Conservation (phyloP, 2,888 invertebrate species). For the Scotopteryx bipunctaria region DNA sequence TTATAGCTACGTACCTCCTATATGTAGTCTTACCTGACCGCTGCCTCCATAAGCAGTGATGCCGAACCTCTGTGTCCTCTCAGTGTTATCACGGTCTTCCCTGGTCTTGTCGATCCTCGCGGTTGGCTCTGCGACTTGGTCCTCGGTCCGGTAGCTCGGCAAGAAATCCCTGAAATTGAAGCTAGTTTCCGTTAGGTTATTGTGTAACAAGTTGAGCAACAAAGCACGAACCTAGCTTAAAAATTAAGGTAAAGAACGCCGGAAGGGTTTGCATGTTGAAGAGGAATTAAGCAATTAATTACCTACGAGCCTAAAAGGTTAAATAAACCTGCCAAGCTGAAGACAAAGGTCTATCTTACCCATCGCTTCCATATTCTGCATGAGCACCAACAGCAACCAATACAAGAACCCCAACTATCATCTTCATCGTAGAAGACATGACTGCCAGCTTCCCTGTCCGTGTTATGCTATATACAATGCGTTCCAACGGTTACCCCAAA, state of each 20-base stretch:
- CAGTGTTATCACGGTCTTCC: conserved; percentile 64
- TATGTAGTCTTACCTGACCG: conserved; percentile 53
- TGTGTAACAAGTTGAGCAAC: neutral
- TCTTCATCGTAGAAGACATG: conserved; percentile 57
- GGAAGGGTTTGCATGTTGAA: no score
- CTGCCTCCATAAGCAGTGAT: conserved; percentile 79
- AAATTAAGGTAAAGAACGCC: no score
- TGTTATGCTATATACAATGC: conserved; percentile 69
- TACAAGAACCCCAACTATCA: conserved; percentile 39
- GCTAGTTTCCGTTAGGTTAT: conserved; percentile 37
- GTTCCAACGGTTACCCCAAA: conserved; percentile 68
- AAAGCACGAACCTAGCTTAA: no score
- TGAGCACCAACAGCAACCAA: conserved; percentile 43
- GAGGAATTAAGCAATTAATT: no score
- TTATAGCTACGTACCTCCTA: no score
- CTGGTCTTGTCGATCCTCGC: conserved; percentile 65
- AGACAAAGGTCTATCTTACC: conserved; percentile 51
- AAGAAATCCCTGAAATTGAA: conserved; percentile 71
- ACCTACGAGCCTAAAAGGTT: no score
- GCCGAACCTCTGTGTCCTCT: conserved; percentile 82
- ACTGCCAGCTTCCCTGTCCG: conserved; percentile 60
- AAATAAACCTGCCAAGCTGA: no score
- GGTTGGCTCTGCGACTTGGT: conserved; percentile 76
- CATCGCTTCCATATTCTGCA: conserved; percentile 67
- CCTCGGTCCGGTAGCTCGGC: conserved; percentile 75